Percentiles rank a stretch among this genome's conserved stretches.
Conservation (phyloP, 2,113 vertebrate species). For the Lophochroa leadbeateri region DNA sequence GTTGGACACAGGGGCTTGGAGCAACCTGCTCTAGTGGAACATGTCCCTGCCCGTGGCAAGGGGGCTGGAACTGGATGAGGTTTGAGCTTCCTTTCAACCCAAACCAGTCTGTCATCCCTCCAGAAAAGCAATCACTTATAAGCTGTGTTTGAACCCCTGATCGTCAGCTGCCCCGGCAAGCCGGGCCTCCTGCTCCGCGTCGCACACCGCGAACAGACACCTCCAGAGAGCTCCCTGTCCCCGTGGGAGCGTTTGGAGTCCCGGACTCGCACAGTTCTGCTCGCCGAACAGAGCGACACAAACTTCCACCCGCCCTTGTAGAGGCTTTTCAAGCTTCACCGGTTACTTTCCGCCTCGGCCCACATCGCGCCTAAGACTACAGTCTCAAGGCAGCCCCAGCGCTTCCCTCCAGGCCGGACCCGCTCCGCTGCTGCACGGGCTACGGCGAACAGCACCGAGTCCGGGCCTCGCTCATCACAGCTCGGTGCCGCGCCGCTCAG, state of each 20-base stretch:
- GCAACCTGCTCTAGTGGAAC: not conserved
- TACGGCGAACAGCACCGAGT: no score
- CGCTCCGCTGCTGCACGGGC: no score
- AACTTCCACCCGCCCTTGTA: accelerated
- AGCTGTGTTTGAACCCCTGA: not conserved
- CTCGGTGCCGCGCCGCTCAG: not conserved
- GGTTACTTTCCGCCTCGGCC: not conserved
- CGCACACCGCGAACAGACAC: no score
- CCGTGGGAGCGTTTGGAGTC: no score
- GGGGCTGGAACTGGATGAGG: not conserved
- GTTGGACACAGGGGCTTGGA: not conserved
- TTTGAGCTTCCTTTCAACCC: not conserved
- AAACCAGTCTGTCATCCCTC: not conserved
- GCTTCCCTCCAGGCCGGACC: not conserved
- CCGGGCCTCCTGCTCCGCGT: no score
- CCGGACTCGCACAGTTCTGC: not conserved
- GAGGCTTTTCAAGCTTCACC: not conserved
- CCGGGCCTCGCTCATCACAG: not conserved
- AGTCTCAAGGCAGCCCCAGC: no score
- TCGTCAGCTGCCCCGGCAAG: not conserved
- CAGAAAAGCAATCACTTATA: not conserved
- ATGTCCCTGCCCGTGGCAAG: not conserved
- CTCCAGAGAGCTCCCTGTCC: not conserved
- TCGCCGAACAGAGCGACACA: accelerated
- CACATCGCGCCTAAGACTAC: not conserved